Conservation (phyloP, 2,888 invertebrate species). For the Laothoe populi region DNA sequence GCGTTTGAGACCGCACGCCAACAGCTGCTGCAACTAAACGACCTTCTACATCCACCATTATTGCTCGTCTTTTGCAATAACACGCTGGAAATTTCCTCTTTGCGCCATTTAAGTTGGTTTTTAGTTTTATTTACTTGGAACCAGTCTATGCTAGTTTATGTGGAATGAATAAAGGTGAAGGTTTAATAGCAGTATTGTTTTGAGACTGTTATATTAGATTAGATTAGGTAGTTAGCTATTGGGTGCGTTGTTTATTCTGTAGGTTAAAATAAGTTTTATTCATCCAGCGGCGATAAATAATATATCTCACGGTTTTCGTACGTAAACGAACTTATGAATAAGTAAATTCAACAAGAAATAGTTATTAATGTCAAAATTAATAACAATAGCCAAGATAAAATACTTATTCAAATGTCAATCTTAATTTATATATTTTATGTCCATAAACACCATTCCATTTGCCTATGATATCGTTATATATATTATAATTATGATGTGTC, state of each 20-base stretch:
- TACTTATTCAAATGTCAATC: too few relatives aligned
- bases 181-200: not conserved
- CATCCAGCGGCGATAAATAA: not conserved
- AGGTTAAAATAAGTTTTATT: not conserved
- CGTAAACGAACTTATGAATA: not conserved
- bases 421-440: too few relatives aligned
- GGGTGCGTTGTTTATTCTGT: not conserved
- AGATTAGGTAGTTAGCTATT: too few relatives aligned
- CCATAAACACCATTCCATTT: too few relatives aligned
- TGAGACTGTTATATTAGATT: too few relatives aligned
- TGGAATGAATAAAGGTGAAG: not conserved
- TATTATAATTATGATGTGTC: too few relatives aligned
- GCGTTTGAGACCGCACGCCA: slow-evolving; percentile 51
- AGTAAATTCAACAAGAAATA: not conserved
- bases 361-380: not conserved
- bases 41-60: slow-evolving; percentile 77
- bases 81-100: slow-evolving; percentile 63
- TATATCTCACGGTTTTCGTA: not conserved
- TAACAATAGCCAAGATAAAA: too few relatives aligned
- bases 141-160: slow-evolving; percentile 18
- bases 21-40: slow-evolving; percentile 65
- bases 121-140: slow-evolving; percentile 18
- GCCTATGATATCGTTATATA: too few relatives aligned
- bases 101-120: slow-evolving; percentile 54
- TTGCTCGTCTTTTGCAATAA: slow-evolving; percentile 73